Conservation (phyloP, 2,797 vertebrate genomes). For the Limosa lapponica region DNA sequence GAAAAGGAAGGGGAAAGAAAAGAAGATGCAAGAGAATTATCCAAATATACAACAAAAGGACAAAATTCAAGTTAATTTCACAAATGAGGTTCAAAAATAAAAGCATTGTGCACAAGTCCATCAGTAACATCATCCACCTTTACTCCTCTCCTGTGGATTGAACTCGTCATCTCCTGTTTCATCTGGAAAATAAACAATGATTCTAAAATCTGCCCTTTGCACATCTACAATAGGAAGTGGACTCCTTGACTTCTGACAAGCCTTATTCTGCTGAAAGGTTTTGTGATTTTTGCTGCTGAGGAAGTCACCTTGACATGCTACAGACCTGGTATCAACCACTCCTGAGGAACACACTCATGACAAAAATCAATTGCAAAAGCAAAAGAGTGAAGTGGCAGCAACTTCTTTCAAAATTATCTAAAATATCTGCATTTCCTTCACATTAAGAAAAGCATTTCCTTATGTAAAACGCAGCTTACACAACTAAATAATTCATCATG, state of each 20-base stretch:
- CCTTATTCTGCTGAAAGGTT: not conserved
- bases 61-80: not conserved
- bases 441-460: not conserved
- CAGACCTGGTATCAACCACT: not conserved
- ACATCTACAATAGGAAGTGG: not conserved
- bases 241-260: not conserved
- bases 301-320: not conserved
- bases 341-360: not conserved
- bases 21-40: not conserved
- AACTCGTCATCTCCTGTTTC: not conserved
- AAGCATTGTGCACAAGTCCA: not conserved
- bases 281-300: not conserved
- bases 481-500: conserved; percentile 58
- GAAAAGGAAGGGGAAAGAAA: not conserved
- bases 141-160: not conserved
- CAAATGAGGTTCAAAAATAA: not conserved
- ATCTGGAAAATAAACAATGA: not conserved
- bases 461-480: not conserved
- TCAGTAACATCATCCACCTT: not conserved
- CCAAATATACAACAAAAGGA: not conserved
- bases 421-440: not conserved
- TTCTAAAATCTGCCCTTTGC: not conserved
- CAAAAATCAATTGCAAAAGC: not conserved
- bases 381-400: not conserved
- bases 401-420: not conserved